Percentiles rank a stretch among this genome's conserved stretches.
Evolutionary conservation across 1,140 invertebrate genomes (phyloP).

Genomic region (Oreohelix idahoensis): DNA sequence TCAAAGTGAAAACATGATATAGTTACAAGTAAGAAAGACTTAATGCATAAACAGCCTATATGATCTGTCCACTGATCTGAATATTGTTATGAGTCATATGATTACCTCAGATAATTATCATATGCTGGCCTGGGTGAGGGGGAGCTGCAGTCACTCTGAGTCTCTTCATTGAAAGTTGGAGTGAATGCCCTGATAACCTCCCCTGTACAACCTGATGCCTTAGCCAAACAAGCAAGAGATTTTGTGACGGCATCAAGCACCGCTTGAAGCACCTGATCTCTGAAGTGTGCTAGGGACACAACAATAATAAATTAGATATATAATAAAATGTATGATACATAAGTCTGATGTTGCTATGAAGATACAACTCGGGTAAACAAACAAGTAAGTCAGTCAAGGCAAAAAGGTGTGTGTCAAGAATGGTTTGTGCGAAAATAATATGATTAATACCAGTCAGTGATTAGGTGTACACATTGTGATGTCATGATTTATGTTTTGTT

Average conservation of each 20-base stretch:
- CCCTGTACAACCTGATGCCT: conserved; percentile 66
- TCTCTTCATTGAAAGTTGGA: conserved; percentile 54
- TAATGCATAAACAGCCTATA: no score
- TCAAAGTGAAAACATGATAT: no score
- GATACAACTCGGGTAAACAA: no score
- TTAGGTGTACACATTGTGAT: no score
- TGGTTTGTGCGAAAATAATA: no score
- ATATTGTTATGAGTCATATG: background rate
- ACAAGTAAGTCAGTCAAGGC: no score
- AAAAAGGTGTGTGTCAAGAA: no score
- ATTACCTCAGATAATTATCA: conserved; percentile 36
- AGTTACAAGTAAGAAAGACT: no score
- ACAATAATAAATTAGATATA: background rate
- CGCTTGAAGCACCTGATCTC: conserved; percentile 65
- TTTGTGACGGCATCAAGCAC: conserved; percentile 60
- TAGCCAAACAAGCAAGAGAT: conserved; percentile 66
- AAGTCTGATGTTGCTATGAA: no score
- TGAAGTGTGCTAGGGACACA: conserved; percentile 59
- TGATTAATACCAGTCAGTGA: no score
- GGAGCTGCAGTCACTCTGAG: conserved; percentile 45
- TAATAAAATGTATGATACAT: no score
- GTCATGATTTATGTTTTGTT: no score
- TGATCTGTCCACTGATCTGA: background rate
- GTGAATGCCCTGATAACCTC: conserved; percentile 63
- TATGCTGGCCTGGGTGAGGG: conserved; percentile 32